phyloP scores from a whole-genome alignment of 2,888 invertebrate species.

The Leptinotarsa peninsularis region DNA sequence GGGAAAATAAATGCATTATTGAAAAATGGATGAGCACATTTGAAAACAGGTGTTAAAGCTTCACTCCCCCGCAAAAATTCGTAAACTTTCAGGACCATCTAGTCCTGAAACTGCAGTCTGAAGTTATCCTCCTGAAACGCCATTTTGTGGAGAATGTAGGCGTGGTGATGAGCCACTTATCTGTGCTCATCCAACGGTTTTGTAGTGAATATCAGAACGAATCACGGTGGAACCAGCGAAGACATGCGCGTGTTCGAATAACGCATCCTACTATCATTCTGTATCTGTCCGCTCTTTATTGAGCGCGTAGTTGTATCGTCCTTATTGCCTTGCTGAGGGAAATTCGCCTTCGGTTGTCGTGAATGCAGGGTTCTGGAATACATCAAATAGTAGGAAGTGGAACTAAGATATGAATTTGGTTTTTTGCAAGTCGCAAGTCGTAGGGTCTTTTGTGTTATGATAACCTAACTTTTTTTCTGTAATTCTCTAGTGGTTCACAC shows the following conservation, averaged over 20 bases:
- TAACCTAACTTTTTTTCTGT: no score
- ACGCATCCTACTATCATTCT: conserved; percentile 26
- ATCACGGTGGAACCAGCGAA: conserved; percentile 35
- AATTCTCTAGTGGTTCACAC: no score
- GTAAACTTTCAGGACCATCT: no score
- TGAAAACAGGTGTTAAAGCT: no score
- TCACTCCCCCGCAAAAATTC: no score
- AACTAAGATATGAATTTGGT: no score
- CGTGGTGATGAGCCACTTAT: conserved; percentile 48
- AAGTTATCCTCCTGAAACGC: conserved; percentile 27
- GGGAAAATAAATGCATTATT: no score
- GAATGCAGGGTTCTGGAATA: no score
- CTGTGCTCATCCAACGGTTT: conserved; percentile 49
- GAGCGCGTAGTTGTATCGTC: not conserved
- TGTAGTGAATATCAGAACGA: conserved; percentile 33
- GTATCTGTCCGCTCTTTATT: conserved; percentile 13
- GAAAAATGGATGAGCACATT: no score
- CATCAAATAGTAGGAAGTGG: no score
- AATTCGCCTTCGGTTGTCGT: not conserved
- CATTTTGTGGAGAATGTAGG: conserved; percentile 44
- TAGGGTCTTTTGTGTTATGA: no score
- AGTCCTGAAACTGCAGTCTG: conserved; percentile 5
- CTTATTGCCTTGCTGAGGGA: not conserved
- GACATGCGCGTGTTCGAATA: conserved; percentile 41
- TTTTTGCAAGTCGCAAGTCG: no score